Base-by-base conservation (phyloP, 2,797 vertebrate genomes). In the Thunnus albacares region DNA sequence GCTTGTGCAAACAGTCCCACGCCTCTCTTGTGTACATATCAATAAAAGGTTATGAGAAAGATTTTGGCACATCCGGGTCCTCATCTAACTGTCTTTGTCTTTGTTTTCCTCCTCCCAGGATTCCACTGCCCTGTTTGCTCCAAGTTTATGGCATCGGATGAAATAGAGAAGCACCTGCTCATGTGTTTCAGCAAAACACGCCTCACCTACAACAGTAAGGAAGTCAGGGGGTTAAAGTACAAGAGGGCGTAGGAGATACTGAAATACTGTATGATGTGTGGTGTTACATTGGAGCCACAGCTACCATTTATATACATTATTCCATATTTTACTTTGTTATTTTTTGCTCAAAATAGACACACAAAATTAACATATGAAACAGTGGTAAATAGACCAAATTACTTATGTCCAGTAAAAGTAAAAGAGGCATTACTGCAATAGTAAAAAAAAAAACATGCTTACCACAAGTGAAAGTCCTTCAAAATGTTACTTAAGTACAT, bases 61-160 rank as follows among this genome's bases (percentile, higher is more conserved):
- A 58, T 3, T 14, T 38, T 51, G 58, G n/a, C 18, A 41, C 75
- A 69, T 76, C 72, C 52, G 72, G 24, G n/a, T 64, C 45, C 56
- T 79, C 71, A 81, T 75, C 18, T 64, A 82, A 35, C 83, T 75
- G 38, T 84, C 45, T 71, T 59, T 84, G 26, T 81, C 28, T 30
- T 30, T 30, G 18, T 87, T 77, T 69, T 43, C 45, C 57, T 70
- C 61, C 89, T 90, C 85, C 71, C 92, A 98, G 98, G 97, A 79
- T 98, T 99, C 94, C 97, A 98, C 94, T 99, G 98, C 94, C 98
- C 98, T 8, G 94, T 99, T 70, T 99, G 98, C 96, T 97, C 97
- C 90, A 99, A 97, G 95, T 99, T 97, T 90, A 96, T 99, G 92
- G 95, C 96, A 14, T 95, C 97, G 12, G 97, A 98, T 22, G 98